Base-by-base conservation (phyloP, 2,888 invertebrate species). In the Tachystola acroxantha region DNA sequence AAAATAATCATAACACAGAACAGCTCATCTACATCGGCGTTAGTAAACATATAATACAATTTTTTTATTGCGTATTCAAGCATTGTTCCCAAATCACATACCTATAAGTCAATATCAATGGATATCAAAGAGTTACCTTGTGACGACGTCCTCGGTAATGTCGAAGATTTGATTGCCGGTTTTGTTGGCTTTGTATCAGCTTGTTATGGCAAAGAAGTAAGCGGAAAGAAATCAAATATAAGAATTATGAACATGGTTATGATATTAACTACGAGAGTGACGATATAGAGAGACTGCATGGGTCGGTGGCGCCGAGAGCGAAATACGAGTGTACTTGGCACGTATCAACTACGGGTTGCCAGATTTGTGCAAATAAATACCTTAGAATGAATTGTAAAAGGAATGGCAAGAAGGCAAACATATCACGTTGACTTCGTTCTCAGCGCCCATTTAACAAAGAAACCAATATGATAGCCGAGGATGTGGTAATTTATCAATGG, bases 131-230 rank as follows among this genome's bases (percentile, higher is more conserved):
- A 64, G 49, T 93, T 94, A 96, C 96, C 96, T 94, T 96, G 96
- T 62, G 96, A 96, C 61, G 96, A 95, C 71, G 95, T 96, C 90
- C 96, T 91, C 77, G 96, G 96, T 87, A 96, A 92, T 77, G 96
- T 96, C 66, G 96, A 96, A 77, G 96, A 96, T 91, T 96, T 97
- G 89, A 97, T 96, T 85, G 96, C 96, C 88, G 96, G 96, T 91
- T 96, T 97, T 80, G 96, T 92, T 77, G 96, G 96, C 90, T 96
- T 96, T 88, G 94, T 92, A 89, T 96, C 96, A 91, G 95, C 95
- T 95, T 89, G 80, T 81, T 79, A 78, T 81, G 77, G 82, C 81
- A 85, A 82, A 84, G 82, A 85, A 85, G 84, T 75, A 86, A 85
- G 86, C 84, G 82, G 84, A 82, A 84, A 85, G 84, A 82, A 85